Conservation (phyloP, 2,797 vertebrate species). For the Chiloscyllium punctatum region DNA sequence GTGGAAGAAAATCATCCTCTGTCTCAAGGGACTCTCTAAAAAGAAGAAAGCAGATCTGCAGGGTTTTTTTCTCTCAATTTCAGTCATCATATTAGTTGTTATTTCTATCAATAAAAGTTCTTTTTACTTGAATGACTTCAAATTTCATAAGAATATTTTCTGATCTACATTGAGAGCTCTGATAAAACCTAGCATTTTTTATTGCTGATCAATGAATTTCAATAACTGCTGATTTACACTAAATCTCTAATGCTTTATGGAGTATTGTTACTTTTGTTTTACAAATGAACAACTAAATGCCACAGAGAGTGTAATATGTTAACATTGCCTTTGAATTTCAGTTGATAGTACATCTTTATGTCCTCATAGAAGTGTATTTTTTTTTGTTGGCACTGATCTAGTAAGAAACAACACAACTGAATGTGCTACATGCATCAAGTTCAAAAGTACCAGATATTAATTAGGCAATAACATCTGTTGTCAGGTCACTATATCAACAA, state of each 20-base stretch:
- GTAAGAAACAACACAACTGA: background rate
- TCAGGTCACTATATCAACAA: background rate
- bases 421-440: background rate
- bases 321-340: background rate
- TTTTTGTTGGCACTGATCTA: background rate
- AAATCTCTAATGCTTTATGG: background rate
- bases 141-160: background rate
- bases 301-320: background rate
- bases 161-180: background rate
- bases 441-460: background rate
- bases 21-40: too few relatives aligned
- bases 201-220: background rate
- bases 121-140: background rate
- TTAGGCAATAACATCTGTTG: conserved; percentile 2
- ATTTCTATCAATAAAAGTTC: background rate
- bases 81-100: background rate
- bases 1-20: too few relatives aligned
- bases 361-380: background rate
- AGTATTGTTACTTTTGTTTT: background rate
- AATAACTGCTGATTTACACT: background rate
- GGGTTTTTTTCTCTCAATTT: background rate
- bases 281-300: background rate
- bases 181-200: background rate
- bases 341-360: background rate
- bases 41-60: background rate